Conservation (phyloP, 2,113 vertebrate genomes). For the Rattus rattus region DNA sequence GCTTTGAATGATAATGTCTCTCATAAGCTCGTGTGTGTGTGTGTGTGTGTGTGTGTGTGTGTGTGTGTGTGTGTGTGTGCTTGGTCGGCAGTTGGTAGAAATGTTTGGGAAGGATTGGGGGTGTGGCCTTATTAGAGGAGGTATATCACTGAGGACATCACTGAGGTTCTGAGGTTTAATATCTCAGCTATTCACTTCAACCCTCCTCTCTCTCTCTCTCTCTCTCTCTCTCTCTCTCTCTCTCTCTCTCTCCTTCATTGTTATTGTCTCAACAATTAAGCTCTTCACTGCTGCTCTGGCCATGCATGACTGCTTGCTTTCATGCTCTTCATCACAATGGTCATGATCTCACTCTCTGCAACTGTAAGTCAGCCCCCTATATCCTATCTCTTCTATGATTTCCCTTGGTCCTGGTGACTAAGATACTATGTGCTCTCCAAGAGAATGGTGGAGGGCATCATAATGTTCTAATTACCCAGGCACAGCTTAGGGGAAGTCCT, state of each 20-base stretch:
- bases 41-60: background rate
- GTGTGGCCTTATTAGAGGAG: background rate
- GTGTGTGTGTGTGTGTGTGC: background rate
- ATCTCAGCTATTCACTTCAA: background rate
- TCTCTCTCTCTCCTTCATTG: background rate
- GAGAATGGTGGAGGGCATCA: background rate
- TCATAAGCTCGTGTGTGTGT: background rate
- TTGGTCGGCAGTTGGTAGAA: background rate
- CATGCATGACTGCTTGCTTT: background rate
- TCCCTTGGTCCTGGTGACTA: background rate
- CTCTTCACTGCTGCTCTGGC: background rate
- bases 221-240: background rate
- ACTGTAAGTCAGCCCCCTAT: too few relatives aligned
- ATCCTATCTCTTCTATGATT: background rate
- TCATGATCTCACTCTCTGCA: background rate
- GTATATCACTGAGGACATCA: background rate
- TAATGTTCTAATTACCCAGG: background rate
- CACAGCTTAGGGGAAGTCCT: background rate
- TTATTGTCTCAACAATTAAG: background rate
- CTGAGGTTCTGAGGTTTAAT: background rate
- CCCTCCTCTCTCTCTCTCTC: fast-evolving
- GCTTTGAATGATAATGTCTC: background rate
- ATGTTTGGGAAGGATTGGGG: background rate
- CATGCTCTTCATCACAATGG: background rate
- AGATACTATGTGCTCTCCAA: background rate